Evolutionary conservation across 2,888 invertebrate genomes (phyloP), one percentile per base, ranked within the genome.

Genomic region (Aromia moschata): DNA sequence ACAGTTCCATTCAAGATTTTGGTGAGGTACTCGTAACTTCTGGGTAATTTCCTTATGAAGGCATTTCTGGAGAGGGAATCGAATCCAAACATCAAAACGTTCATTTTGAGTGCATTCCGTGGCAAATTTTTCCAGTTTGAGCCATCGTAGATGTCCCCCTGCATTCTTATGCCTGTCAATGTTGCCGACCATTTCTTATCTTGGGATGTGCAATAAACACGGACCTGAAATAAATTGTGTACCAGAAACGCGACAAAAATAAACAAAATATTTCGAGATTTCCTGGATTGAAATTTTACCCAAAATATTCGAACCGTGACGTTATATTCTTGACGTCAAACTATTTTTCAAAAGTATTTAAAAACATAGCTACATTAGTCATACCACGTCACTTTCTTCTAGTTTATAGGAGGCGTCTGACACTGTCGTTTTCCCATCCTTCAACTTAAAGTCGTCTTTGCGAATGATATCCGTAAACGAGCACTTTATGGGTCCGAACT

Each of bases 41-140:
- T 87, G 0, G 93, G 93, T 69, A 95, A 81, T 74, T 90, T 89
- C 12, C 94, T 83, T 44, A 90, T 88, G 72, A 92, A 93, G 5
- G 91, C 89, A 80, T 93, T 90, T 45, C 89, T 85, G 0, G 96
- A 93, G 0, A 96, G 80, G 0, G 96, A 96, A 80, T 97, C 96
- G 71, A 93, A 91, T 0, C 94, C 95, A 64, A 94, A 87, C 83
- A 95, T 93, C 0, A 96, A 78, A 0, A 95, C 88, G 76, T 93
- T 93, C 38, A 88, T 72, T 44, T 83, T 84, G 9, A 87, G 73
- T 52, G 84, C 79, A 51, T 82, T 79, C 9, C 73, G 56, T 0
- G 83, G 81, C 16, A 85, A 75, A 47, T 81, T 77, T 12, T 81
- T 77, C 84, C 86, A 88, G 12, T 77, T 81, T 9, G 75, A 72